Conservation (phyloP, 53 echinoderm and acorn worm species). For the Zoroaster sp. region DNA sequence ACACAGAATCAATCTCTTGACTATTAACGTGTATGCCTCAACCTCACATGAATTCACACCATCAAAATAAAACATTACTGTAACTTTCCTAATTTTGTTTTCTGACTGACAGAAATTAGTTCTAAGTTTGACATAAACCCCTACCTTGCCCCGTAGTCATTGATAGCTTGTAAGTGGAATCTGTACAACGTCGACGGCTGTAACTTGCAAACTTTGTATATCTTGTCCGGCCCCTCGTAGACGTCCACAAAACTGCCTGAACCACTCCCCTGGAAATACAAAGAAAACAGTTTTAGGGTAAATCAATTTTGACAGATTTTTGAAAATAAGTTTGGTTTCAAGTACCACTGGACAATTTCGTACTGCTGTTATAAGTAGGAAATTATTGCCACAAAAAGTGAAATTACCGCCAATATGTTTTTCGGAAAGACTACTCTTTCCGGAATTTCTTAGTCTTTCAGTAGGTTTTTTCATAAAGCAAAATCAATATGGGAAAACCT, state of each 20-base stretch:
- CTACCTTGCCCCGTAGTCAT: constrained; percentile 91
- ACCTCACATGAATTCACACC: not conserved
- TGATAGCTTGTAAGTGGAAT: constrained; percentile 85
- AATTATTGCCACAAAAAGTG: too few species aligned
- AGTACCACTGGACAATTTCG: too few species aligned
- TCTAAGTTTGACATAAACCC: not conserved
- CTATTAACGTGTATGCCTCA: not conserved
- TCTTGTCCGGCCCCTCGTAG: constrained; percentile 89
- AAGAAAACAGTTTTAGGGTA: too few species aligned
- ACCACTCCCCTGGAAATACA: constrained; percentile 89
- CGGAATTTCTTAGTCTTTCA: too few species aligned
- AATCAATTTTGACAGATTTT: too few species aligned
- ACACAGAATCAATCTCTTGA: too few species aligned
- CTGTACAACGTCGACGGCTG: constrained; percentile 93
- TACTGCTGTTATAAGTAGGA: too few species aligned
- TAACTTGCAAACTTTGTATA: constrained; percentile 80
- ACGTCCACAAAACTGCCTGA: constrained; percentile 76
- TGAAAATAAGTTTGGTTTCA: too few species aligned
- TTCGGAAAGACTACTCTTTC: too few species aligned
- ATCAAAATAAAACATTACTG: not conserved
- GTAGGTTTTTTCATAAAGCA: too few species aligned
- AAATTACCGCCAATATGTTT: too few species aligned
- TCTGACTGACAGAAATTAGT: not conserved
- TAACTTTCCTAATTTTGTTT: not conserved
- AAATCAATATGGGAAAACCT: too few species aligned